Percentiles rank a stretch among this genome's conserved stretches.
phyloP scores from a whole-genome alignment of 2,888 invertebrate species.

The Folsomia candida region DNA sequence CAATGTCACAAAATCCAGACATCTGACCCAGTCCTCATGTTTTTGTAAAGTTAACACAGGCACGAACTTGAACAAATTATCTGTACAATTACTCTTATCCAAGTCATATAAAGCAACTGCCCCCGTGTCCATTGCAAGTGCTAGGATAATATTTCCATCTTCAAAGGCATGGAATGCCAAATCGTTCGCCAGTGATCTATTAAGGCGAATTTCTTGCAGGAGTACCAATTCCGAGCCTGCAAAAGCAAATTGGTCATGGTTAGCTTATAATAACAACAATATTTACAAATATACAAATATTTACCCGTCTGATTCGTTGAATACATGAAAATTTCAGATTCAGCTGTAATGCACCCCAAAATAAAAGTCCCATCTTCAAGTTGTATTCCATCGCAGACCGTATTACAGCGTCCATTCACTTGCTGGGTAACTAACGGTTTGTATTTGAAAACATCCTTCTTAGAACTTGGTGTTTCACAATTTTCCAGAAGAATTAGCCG shows the following conservation, averaged over 20 bases:
- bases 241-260: not conserved
- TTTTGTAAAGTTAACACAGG: conserved; percentile 33
- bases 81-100: not conserved
- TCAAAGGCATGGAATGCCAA: conserved; percentile 39
- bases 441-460: conserved; percentile 15
- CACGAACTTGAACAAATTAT: conserved; percentile 18
- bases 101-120: conserved; percentile 33
- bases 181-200: conserved; percentile 42
- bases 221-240: not conserved
- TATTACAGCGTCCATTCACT: conserved; percentile 25
- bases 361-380: conserved; percentile 13
- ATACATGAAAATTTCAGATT: conserved; percentile 37
- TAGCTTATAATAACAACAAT: not conserved
- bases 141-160: conserved; percentile 24
- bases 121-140: conserved; percentile 46
- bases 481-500: conserved; percentile 38
- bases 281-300: not conserved
- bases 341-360: conserved; percentile 40
- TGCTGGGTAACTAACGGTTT: conserved; percentile 3
- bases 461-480: not conserved
- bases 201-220: conserved; percentile 37
- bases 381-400: conserved; percentile 43
- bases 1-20: conserved; percentile 40
- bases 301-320: conserved; percentile 13
- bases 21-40: conserved; percentile 50